These are phyloP conservation scores for Diachasmimorpha longicaudata DNA, from an alignment of 1,140 invertebrate genomes.

Conservation along the genomic window DNA sequence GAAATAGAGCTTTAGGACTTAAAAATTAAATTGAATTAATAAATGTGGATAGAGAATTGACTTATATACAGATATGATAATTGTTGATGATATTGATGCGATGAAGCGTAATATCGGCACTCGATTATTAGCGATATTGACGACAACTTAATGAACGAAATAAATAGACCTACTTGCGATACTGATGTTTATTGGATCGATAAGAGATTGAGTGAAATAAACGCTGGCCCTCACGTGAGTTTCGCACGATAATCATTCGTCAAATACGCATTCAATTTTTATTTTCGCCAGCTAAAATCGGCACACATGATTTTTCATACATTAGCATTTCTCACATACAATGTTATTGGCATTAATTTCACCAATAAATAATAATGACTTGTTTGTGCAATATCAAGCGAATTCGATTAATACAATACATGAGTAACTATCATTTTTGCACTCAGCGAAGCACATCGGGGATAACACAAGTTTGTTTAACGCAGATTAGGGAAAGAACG, in stretches of 20 bases:
- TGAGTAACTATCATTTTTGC: not conserved
- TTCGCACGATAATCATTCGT: not conserved
- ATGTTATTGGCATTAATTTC: not conserved
- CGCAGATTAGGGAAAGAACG: not conserved
- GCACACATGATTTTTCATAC: not conserved
- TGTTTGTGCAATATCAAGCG: not conserved
- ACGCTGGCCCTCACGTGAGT: not conserved
- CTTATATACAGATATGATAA: conserved; percentile 42
- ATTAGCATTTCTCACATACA: not conserved
- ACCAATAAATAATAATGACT: not conserved
- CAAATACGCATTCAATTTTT: not conserved
- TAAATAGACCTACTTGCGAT: not conserved
- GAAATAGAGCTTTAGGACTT: conserved; percentile 59
- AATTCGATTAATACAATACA: not conserved
- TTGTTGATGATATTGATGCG: conserved; percentile 68
- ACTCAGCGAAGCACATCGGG: not conserved
- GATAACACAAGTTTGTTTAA: conserved; percentile 7
- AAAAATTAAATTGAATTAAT: conserved; percentile 45
- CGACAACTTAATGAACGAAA: not conserved
- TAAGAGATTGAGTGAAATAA: not conserved
- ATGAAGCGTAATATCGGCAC: conserved; percentile 64
- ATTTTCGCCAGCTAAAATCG: not conserved
- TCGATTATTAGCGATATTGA: not conserved
- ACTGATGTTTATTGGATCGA: not conserved
- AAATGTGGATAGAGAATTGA: conserved; percentile 53